Base-by-base conservation (phyloP, 2,888 invertebrate species). In the Bugulina stolonifera region DNA sequence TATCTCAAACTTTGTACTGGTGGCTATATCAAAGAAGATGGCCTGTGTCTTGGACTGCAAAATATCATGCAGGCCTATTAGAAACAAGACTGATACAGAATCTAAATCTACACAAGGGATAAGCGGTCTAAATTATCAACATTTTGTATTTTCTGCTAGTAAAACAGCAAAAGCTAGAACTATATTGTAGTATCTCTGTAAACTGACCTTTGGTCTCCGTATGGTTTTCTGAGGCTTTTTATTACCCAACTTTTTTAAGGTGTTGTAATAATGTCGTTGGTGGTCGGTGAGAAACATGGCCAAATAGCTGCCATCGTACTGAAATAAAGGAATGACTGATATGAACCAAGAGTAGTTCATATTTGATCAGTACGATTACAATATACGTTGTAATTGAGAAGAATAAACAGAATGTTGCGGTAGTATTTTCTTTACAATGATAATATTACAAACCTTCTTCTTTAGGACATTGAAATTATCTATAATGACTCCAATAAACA, bases 381-480 rank as follows among this genome's bases (percentile, higher is more conserved):
- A n/a, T n/a, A n/a, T n/a, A n/a, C n/a, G n/a, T n/a, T n/a, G n/a
- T n/a, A n/a, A n/a, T n/a, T n/a, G n/a, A n/a, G n/a, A n/a, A n/a
- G n/a, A n/a, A n/a, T n/a, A n/a, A n/a, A n/a, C n/a, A n/a, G n/a
- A n/a, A n/a, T n/a, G n/a, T n/a, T n/a, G n/a, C n/a, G n/a, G n/a
- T n/a, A n/a, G n/a, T n/a, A n/a, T n/a, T n/a, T n/a, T n/a, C n/a
- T n/a, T n/a, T n/a, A n/a, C n/a, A n/a, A n/a, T n/a, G n/a, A n/a
- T n/a, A n/a, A n/a, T n/a, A n/a, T n/a, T n/a, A 32, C 64, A 85
- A 87, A 95, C 95, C 91, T 93, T 94, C 87, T 96, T 96, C 87
- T 96, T 96, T 82, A 96, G 90, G 91, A 93, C 93, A 87, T 96
- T 96, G 86, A 96, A 96, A 87, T 96, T 96, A 87, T 96, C 96